phyloP scores from a whole-genome alignment of 2,797 vertebrate species.

The Alcedo atthis region DNA sequence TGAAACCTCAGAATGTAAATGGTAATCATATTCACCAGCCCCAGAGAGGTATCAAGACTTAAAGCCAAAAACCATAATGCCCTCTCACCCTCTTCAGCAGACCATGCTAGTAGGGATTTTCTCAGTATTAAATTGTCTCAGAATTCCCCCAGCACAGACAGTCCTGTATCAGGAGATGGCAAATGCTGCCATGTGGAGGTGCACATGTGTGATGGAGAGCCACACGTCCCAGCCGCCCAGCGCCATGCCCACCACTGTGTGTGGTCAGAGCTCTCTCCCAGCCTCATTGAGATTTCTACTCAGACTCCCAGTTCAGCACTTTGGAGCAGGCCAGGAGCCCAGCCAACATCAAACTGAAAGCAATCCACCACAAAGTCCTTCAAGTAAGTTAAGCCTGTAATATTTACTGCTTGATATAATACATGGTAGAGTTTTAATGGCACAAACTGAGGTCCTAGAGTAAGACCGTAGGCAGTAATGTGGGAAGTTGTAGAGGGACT shows the following conservation, averaged over 20 bases:
- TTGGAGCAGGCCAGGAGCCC: neutral
- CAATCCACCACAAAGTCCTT: neutral
- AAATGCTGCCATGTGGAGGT: neutral
- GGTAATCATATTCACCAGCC: neutral
- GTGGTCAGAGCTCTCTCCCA: neutral
- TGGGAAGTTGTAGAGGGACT: too few relatives aligned
- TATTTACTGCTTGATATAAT: neutral
- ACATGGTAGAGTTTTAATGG: neutral
- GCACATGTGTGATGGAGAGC: accelerated
- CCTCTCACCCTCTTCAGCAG: neutral
- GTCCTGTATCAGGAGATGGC: neutral
- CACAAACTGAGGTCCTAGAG: neutral
- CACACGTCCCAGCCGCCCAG: accelerated
- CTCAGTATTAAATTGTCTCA: neutral
- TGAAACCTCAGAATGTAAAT: neutral
- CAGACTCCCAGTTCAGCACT: neutral
- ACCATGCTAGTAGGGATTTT: neutral
- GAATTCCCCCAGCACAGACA: neutral
- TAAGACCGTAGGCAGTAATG: neutral
- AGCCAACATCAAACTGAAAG: slow-evolving; percentile 1
- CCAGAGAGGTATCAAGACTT: neutral
- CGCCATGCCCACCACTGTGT: accelerated
- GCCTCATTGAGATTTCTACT: neutral
- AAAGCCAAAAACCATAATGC: neutral
- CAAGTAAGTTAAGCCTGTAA: neutral